Evolutionary conservation across 2,888 invertebrate species (phyloP), one percentile per base, ranked within the genome.

Genomic region (Aleiodes testaceus): DNA sequence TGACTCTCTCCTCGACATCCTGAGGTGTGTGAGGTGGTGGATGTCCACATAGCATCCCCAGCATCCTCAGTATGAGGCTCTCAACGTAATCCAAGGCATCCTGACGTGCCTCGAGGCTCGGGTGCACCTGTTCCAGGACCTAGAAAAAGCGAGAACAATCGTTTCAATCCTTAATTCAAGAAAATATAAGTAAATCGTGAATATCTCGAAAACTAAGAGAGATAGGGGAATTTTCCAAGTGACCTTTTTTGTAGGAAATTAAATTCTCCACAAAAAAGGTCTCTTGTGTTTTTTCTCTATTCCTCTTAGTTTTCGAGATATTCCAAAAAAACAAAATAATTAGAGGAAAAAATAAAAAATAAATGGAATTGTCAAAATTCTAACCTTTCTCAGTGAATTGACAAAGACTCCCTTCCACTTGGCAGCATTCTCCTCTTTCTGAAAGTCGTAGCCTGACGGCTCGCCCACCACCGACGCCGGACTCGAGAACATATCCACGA

Each of bases 381-480:
- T 88, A 89, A 97, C 97, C 93, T 95, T 95, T 88, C 93, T 93
- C 83, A 98, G 91, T 65, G 97, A 93, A 84, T 92, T 92, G 85
- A 95, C 92, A 88, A 98, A 94, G 78, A 97, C 90, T 78, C 97
- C 96, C 86, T 93, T 94, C 97, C 97, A 98, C 91, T 97, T 97
- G 80, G 92, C 91, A 81, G 92, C 92, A 89, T 96, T 97, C 88
- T 96, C 96, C 85, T 93, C 93, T 88, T 94, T 94, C 87, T 92
- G 92, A 89, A 96, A 97, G 90, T 97, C 95, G 90, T 94, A 95
- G 83, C 88, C 87, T 79, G 87, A 88, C 79, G 87, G 85, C 85
- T 90, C 90, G 82, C 88, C 88, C 80, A 88, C 88, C 78, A 88
- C 87, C 80, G 89, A 88, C 86, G 88, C 89, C 82, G 87, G 85